Conservation (phyloP, 2,888 invertebrate genomes). For the Slavum lentiscoides region DNA sequence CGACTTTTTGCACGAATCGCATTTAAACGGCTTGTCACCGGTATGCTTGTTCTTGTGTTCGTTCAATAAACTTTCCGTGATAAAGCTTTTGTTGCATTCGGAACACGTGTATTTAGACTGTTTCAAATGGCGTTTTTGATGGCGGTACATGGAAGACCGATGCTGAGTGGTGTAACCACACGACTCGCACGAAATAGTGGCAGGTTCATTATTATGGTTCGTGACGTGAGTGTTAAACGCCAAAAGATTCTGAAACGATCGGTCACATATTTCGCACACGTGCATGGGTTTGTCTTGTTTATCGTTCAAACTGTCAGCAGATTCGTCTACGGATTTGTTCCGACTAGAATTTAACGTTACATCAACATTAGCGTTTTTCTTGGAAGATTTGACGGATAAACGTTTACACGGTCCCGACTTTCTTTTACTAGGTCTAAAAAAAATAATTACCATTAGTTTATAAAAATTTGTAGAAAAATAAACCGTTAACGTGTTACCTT, state of each 20-base stretch:
- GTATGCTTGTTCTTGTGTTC: conserved; percentile 65
- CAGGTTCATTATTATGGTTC: conserved; percentile 53
- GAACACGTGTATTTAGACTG: conserved; percentile 61
- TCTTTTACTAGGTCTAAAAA: conserved; percentile 44
- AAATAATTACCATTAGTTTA: neutral
- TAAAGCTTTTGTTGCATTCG: conserved; percentile 60
- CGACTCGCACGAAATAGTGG: conserved; percentile 55
- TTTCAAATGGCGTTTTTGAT: conserved; percentile 65
- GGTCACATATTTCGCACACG: conserved; percentile 56
- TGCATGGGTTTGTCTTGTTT: conserved; percentile 55
- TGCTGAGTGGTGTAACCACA: conserved; percentile 61
- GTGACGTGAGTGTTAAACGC: conserved; percentile 52
- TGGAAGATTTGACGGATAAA: conserved; percentile 36
- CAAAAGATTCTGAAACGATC: conserved; percentile 55
- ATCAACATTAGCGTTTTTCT: conserved; percentile 31
- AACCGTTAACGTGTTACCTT: neutral
- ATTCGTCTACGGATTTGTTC: neutral
- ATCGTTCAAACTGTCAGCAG: neutral
- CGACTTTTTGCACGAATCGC: conserved; percentile 59
- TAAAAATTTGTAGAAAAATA: neutral
- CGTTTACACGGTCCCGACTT: conserved; percentile 48
- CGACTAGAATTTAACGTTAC: neutral
- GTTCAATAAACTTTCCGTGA: conserved; percentile 60
- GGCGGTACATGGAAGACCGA: conserved; percentile 62
- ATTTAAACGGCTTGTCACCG: conserved; percentile 58